Evolutionary conservation across 2,888 invertebrate species (phyloP).

Genomic region (Pandemis cinnamomeana): DNA sequence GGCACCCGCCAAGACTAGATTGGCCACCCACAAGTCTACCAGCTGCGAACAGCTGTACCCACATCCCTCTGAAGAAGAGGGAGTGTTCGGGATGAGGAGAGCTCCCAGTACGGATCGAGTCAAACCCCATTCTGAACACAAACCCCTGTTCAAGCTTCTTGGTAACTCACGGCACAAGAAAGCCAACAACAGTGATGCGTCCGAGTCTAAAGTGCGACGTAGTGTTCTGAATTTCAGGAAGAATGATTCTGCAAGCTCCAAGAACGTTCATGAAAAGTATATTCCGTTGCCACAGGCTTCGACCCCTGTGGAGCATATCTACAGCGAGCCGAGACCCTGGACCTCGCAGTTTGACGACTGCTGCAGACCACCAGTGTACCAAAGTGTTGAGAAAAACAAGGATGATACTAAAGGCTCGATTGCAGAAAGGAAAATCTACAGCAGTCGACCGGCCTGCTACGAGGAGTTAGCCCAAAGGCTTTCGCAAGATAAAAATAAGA

Average conservation of each 20-base stretch:
- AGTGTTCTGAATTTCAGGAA: conserved; percentile 78
- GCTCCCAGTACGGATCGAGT: conserved; percentile 81
- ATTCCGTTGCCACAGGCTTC: conserved; percentile 73
- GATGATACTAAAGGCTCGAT: conserved; percentile 62
- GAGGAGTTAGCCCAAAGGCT: conserved; percentile 76
- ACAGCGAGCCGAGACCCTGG: conserved; percentile 77
- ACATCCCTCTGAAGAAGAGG: conserved; percentile 69
- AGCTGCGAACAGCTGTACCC: conserved; percentile 82
- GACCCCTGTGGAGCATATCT: conserved; percentile 71
- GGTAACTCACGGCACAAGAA: conserved; percentile 77
- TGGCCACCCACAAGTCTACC: conserved; percentile 74
- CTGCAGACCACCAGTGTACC: conserved; percentile 76
- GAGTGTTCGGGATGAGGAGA: conserved; percentile 72
- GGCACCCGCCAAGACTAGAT: conserved; percentile 71
- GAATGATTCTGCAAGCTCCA: conserved; percentile 64
- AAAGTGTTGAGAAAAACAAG: conserved; percentile 77
- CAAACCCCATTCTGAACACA: conserved; percentile 70
- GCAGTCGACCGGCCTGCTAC: conserved; percentile 77
- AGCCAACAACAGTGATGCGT: conserved; percentile 64
- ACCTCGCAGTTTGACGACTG: conserved; percentile 71
- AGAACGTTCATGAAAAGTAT: conserved; percentile 79
- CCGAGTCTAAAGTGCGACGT: conserved; percentile 70
- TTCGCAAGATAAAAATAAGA: conserved; percentile 80
- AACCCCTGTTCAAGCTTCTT: conserved; percentile 76
- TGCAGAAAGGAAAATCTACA: conserved; percentile 72